phyloP scores from a whole-genome alignment of 92 coral and sea anemone species.

The Micromussa lordhowensis region DNA sequence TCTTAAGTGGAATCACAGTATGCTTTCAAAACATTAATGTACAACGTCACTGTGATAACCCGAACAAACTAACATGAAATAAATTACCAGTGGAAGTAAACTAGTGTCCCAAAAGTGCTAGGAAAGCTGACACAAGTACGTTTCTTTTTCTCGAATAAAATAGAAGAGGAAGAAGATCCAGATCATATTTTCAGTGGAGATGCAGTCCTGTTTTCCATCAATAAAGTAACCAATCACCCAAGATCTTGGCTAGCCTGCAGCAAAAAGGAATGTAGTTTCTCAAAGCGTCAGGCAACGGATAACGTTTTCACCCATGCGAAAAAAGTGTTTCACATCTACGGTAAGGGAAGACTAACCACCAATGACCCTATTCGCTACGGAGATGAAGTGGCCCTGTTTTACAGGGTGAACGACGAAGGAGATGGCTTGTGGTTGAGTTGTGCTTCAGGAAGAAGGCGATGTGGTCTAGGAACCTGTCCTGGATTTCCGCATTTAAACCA shows the following conservation, averaged over 20 bases:
- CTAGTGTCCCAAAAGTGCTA: no score
- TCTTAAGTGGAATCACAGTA: background rate
- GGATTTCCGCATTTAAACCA: conserved; percentile 30
- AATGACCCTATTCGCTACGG: conserved; percentile 23
- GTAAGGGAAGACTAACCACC: background rate
- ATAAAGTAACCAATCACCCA: background rate
- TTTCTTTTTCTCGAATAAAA: background rate
- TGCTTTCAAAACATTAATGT: no score
- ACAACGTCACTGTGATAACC: no score
- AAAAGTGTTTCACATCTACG: conserved; percentile 21
- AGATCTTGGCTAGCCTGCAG: conserved; percentile 15
- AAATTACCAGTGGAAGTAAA: no score
- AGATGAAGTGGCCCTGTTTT: conserved; percentile 28
- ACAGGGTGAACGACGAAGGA: conserved; percentile 22
- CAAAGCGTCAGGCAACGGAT: background rate
- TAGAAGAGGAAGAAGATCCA: conserved; percentile 26
- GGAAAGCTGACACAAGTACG: no score
- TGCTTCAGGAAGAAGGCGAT: background rate
- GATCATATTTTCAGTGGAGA: conserved; percentile 21
- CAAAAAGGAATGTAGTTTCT: conserved; percentile 3
- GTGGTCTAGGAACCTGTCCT: conserved; percentile 21
- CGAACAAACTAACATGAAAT: no score
- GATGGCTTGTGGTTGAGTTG: conserved; percentile 28
- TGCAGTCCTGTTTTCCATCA: conserved; percentile 10
- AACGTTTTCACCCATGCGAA: background rate